These are phyloP conservation scores for Hydrolagus affinis DNA, from an alignment of 2,113 vertebrate genomes.

Conservation along the genomic window DNA sequence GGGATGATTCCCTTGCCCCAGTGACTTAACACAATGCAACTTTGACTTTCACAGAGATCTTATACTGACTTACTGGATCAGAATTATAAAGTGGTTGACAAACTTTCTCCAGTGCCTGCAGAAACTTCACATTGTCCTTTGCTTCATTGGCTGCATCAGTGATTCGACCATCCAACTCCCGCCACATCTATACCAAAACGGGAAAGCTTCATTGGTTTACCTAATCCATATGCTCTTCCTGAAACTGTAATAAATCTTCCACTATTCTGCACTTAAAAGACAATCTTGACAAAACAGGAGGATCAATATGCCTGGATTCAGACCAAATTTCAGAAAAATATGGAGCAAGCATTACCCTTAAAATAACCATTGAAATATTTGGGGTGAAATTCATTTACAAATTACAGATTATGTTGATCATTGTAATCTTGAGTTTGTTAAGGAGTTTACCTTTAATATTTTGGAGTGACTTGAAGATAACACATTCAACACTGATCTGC, in stretches of 20 bases:
- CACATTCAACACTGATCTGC: constrained; percentile 59
- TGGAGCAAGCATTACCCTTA: neutral
- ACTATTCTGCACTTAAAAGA: no score
- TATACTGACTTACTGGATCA: constrained; percentile 61
- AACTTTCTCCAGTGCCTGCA: constrained; percentile 62
- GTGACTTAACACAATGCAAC: no score
- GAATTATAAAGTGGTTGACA: constrained; percentile 66
- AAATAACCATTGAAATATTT: neutral
- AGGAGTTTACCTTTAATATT: constrained; percentile 55
- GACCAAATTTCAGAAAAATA: neutral
- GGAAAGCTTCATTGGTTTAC: neutral
- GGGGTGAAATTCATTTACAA: neutral
- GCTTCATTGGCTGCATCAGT: constrained; percentile 70
- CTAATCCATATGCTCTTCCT: no score
- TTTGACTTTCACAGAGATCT: constrained; percentile 4
- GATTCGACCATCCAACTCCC: constrained; percentile 62
- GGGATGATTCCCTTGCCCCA: no score
- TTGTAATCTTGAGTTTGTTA: neutral
- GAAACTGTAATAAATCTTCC: no score
- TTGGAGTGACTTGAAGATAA: constrained; percentile 61
- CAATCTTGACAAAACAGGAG: no score
- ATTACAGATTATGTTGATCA: neutral
- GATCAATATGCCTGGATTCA: neutral
- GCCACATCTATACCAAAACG: constrained; percentile 56
- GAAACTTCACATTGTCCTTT: constrained; percentile 72